Base-by-base conservation (phyloP, 2,113 vertebrate genomes). In the Anguilla japonica region DNA sequence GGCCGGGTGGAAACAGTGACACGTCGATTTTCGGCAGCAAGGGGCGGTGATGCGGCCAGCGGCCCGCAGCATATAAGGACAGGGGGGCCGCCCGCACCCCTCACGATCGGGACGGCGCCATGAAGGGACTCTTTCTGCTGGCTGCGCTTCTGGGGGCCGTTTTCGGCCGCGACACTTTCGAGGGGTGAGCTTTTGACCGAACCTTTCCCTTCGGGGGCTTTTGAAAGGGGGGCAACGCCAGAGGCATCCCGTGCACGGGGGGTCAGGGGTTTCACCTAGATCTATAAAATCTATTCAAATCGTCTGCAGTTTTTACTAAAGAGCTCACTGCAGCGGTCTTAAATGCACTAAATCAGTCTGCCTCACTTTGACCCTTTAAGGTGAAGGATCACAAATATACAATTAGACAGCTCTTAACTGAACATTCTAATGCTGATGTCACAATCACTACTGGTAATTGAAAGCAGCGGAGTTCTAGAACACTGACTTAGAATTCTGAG, bases 181-280 rank as follows among this genome's bases (percentile, higher is more conserved):
- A 95, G 86, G 97, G 97, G 97, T 98, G 90, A 96, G 97, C 95
- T 34, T 34, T 34, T 34, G 81, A 22, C 63, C 67, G 4, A 0
- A 0, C 84, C 11, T 46, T 83, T 67, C 43, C 46, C 43, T 53
- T 20, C 3, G 82, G 9, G 9, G 9, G 26, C 43, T 63, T 53
- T n/a, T 41, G 29, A 67, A 41, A 26, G 5, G 60, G 26, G 9
- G 2, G 71, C 75, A 41, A 0, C 41, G 9, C n/a, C 18, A 29
- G 11, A 29, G 29, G 16, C 22, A 5, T 41, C 41, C 40, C 29
- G 34, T 75, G 60, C 60, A 26, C 20, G 26, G 22, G 34, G 60
- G 22, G 18, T 67, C 60, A 67, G 57, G 20, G 22, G 20, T 26
- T 26, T 5, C 18, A 26, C 13, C 18, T 13, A 60, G 57, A 2